phyloP scores from a whole-genome alignment of 1,140 invertebrate species.

The Homalodisca vitripennis region DNA sequence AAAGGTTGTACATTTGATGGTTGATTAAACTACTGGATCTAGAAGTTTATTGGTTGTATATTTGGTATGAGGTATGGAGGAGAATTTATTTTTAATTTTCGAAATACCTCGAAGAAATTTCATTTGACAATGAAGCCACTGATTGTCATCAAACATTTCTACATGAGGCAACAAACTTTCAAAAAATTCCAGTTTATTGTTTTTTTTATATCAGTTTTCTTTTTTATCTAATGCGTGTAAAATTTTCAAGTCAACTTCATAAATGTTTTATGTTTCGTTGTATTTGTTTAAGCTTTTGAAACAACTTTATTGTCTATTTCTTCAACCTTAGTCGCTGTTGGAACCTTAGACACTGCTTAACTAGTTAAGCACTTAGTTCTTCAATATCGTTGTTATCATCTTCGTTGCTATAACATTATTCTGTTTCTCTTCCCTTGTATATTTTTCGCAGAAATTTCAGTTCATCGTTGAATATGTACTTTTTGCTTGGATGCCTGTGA shows the following conservation, averaged over 20 bases:
- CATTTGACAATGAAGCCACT: conserved; percentile 5
- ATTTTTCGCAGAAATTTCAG: conserved; percentile 1
- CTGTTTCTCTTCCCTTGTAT: conserved; percentile 4
- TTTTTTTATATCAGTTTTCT: background rate
- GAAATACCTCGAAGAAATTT: background rate
- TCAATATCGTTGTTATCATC: background rate
- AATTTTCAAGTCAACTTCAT: conserved; percentile 11
- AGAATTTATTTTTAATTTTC: conserved; percentile 3
- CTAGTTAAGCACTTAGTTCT: background rate
- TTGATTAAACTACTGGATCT: background rate
- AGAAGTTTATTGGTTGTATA: background rate
- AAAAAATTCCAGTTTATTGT: background rate
- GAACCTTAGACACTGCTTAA: background rate
- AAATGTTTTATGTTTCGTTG: background rate
- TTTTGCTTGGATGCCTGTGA: conserved; percentile 4
- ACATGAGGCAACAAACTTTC: conserved; percentile 1
- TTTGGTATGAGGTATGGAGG: background rate
- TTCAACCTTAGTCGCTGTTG: too few relatives aligned
- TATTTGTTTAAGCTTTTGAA: background rate
- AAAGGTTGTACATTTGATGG: background rate
- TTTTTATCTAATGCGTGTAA: background rate
- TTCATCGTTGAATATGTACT: conserved; percentile 21
- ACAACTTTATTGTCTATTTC: background rate
- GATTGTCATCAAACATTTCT: background rate
- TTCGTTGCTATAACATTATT: background rate